Evolutionary conservation across 2,888 invertebrate genomes (phyloP).

Genomic region (Caenorhabditis panamensis): DNA sequence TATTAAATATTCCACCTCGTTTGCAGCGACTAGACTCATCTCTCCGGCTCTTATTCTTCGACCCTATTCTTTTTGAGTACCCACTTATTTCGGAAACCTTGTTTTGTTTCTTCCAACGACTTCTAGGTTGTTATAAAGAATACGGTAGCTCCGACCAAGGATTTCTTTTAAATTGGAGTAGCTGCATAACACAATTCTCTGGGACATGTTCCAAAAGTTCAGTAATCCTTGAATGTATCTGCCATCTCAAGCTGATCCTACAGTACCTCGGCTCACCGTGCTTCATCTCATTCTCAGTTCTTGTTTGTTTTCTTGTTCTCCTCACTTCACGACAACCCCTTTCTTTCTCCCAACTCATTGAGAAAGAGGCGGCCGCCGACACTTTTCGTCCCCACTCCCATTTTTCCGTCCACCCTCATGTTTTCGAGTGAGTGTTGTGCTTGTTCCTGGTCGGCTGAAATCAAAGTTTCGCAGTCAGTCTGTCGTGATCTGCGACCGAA

Average conservation of each 20-base stretch:
- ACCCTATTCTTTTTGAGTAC: constrained; percentile 15
- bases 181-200: too few relatives aligned
- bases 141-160: too few relatives aligned
- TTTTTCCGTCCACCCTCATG: constrained; percentile 28
- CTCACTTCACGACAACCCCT: constrained; percentile 16
- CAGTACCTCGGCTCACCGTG: not conserved
- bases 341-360: constrained; percentile 38
- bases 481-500: constrained; percentile 18
- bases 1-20: constrained; percentile 40
- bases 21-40: constrained; percentile 36
- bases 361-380: constrained; percentile 46
- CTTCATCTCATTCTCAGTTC: not conserved
- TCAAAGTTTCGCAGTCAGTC: constrained; percentile 1
- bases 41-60: constrained; percentile 15
- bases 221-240: too few relatives aligned
- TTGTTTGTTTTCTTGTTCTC: constrained; percentile 48
- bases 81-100: constrained; percentile 8
- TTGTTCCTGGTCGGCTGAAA: constrained; percentile 39
- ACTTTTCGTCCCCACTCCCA: constrained; percentile 39
- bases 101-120: not conserved
- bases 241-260: too few relatives aligned
- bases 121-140: not conserved
- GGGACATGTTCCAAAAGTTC: too few relatives aligned
- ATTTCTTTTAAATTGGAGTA: too few relatives aligned
- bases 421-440: constrained; percentile 22